Evolutionary conservation across 2,113 vertebrate genomes (phyloP).

Genomic region (Microtus ochrogaster): DNA sequence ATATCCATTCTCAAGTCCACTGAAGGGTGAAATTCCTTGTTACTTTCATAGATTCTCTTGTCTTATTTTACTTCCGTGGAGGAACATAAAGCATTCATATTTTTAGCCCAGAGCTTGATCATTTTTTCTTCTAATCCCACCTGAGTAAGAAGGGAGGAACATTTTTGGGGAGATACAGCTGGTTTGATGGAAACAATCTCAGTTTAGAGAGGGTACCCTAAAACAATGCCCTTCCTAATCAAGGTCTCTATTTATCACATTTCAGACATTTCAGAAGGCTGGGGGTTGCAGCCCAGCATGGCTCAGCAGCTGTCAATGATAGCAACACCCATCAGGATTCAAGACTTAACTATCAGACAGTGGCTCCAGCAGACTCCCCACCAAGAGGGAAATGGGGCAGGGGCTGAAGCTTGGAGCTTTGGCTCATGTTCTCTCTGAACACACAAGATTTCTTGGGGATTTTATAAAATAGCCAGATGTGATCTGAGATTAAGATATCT

Average conservation of each 20-base stretch:
- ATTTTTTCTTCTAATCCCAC: constrained; percentile 74
- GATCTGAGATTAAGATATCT: neutral
- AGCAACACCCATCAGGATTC: fast-evolving
- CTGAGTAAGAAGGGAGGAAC: constrained; percentile 35
- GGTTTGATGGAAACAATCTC: neutral
- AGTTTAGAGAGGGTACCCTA: neutral
- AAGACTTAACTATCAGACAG: neutral
- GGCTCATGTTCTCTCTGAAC: fast-evolving
- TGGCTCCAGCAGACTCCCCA: neutral
- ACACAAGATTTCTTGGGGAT: neutral
- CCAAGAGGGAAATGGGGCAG: neutral
- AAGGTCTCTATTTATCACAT: neutral
- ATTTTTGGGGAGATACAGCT: neutral
- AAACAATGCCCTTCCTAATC: neutral
- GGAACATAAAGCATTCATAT: constrained; percentile 51
- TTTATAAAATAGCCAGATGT: neutral
- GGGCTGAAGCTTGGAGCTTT: neutral
- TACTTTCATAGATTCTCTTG: constrained; percentile 77
- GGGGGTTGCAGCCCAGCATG: neutral
- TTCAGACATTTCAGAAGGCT: neutral
- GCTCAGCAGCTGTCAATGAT: neutral
- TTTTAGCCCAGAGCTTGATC: constrained; percentile 61
- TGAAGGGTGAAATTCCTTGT: constrained; percentile 81
- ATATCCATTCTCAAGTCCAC: constrained; percentile 75
- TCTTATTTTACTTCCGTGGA: constrained; percentile 47